phyloP scores from a whole-genome alignment of 2,888 invertebrate genomes.

The Trypoxylon attenuatum region DNA sequence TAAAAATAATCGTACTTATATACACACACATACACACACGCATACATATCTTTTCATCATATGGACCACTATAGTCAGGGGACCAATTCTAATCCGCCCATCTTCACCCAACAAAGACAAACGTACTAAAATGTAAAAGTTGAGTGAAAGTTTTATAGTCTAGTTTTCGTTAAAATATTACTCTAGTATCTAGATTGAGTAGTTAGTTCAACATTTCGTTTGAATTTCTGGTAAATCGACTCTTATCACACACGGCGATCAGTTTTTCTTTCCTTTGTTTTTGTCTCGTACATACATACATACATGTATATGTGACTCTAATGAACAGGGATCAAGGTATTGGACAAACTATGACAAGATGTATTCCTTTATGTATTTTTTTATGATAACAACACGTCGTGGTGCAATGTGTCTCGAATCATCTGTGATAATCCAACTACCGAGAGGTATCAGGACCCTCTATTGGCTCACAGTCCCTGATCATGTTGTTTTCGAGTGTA shows the following conservation, averaged over 20 bases:
- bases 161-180: background rate
- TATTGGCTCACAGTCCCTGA: background rate
- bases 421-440: background rate
- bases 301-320: background rate
- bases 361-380: background rate
- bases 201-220: background rate
- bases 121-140: too few relatives aligned
- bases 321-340: too few relatives aligned
- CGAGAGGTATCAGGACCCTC: constrained; percentile 44
- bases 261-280: background rate
- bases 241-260: background rate
- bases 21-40: background rate
- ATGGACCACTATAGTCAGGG: too few relatives aligned
- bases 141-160: background rate
- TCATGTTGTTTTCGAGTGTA: constrained; percentile 12
- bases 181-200: background rate
- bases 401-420: too few relatives aligned
- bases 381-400: too few relatives aligned
- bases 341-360: too few relatives aligned
- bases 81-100: too few relatives aligned
- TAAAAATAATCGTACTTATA: constrained; percentile 6
- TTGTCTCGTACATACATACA: background rate
- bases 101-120: too few relatives aligned
- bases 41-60: too few relatives aligned
- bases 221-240: too few relatives aligned